These are phyloP conservation scores for Telmatochromis sp. DNA, from an alignment of 2,113 vertebrate species.

Conservation along the genomic window DNA sequence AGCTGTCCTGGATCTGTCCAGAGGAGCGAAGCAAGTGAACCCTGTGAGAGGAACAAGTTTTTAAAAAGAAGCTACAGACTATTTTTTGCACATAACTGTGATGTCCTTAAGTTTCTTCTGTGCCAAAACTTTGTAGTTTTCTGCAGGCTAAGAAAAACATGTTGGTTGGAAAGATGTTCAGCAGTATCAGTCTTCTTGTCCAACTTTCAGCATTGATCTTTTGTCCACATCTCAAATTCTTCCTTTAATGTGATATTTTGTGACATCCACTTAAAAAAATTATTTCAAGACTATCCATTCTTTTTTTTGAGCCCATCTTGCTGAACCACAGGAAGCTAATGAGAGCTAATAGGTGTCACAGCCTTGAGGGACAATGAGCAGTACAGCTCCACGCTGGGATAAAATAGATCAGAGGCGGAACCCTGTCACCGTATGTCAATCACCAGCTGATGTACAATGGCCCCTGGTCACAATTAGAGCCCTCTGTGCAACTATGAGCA, in stretches of 20 bases:
- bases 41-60: neutral
- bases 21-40: neutral
- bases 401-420: conserved; percentile 31
- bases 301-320: neutral
- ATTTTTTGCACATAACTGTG: neutral
- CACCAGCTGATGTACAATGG: conserved; percentile 28
- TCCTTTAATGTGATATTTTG: neutral
- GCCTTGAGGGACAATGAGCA: conserved; percentile 35
- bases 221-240: neutral
- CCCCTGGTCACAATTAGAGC: conserved; percentile 41
- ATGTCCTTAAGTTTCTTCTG: neutral
- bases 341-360: conserved; percentile 54
- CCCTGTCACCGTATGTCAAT: conserved; percentile 48
- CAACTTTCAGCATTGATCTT: neutral
- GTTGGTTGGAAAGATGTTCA: neutral
- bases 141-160: neutral
- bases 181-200: neutral
- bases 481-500: conserved; percentile 22
- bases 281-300: neutral
- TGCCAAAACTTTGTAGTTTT: neutral
- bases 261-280: neutral
- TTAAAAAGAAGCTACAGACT: neutral
- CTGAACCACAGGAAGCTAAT: conserved; percentile 51
- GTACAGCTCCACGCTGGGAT: conserved; percentile 24
- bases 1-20: neutral